Evolutionary conservation across 2,797 vertebrate genomes (phyloP), one percentile per base, ranked within the genome.

Genomic region (Lerista edwardsae): DNA sequence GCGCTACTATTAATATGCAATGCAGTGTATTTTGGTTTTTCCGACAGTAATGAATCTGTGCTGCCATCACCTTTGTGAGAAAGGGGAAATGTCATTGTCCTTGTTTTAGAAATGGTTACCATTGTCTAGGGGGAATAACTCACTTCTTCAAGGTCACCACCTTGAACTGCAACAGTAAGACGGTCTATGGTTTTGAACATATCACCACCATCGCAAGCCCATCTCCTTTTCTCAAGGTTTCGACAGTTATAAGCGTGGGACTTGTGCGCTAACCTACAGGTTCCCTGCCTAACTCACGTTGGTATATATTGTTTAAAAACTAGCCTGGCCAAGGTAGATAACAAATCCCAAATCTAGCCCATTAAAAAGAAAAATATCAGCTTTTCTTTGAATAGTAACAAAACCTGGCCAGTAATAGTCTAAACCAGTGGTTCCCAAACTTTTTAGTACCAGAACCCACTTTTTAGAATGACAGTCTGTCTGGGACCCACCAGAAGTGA

Each of bases 11-110:
- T n/a, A n/a, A n/a, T 77, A 80, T 51, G 71, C 79, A 51, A 44
- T 47, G 61, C 64, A 80, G 86, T 17, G n/a, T n/a, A 3, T 74
- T 61, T 82, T 78, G 84, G 65, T 78, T 75, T 74, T 78, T 78
- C 23, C 44, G 44, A 73, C 61, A 65, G 57, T 44, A 65, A 84
- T 72, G 57, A 79, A 79, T 72, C 7, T 62, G 15, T 64, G 41
- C 59, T 19, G 57, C 84, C 65, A 84, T 83, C 72, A 88, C 0
- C 0, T 27, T 83, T 79, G 82, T 34, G 29, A 25, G 0, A 0
- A 68, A 57, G 10, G 72, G 68, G 72, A 72, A 72, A 61, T 89
- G 79, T n/a, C 79, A 78, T 77, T 81, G 41, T 62, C 27, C 89
- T 17, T 5, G 0, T 51, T 82, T 91, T 83, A 79, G 62, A 82